Base-by-base conservation (phyloP, 2,797 vertebrate genomes). In the Picus viridis region DNA sequence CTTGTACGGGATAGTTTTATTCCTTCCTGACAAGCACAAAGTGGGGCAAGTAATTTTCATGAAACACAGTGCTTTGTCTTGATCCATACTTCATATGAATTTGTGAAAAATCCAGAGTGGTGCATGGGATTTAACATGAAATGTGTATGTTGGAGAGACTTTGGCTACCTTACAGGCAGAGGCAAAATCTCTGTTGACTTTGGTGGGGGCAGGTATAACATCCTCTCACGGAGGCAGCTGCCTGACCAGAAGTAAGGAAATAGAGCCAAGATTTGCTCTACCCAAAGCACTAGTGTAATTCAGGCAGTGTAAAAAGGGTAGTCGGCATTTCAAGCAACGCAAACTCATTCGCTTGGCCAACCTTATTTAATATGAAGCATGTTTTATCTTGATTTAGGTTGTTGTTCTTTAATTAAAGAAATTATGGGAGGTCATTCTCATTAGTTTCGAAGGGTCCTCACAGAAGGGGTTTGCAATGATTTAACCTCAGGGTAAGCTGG, bases 371-470 rank as follows among this genome's bases (percentile, higher is more conserved):
- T 80, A 92, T 22, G 89, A 94, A 77, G 87, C 71, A 74, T 95
- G 90, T 88, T 93, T 95, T 84, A 93, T 91, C 91, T 84, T 89
- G 89, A 91, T 94, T 95, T 93, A 88, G 87, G 77, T 92, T 32
- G 90, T 84, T 96, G 80, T 95, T 94, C 94, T 93, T 96, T 96
- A 96, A 96, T 95, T 96, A 96, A 96, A 96, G 89, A 95, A 95
- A 96, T 95, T 89, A 94, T 49, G 32, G 64, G 89, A 94, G 92
- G 95, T 93, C 95, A 95, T 92, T 96, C 83, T 95, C 94, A 95
- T 95, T 93, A 95, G 92, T 93, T 91, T 56, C 76, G 80, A 94
- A 91, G 93, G 94, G 80, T 95, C 87, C 87, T 95, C 94, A 75
- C 91, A 94, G 89, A 95, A 95, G 91, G 92, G 85, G 83, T 94